Percentiles rank a stretch among this genome's conserved stretches.
phyloP scores from a whole-genome alignment of 2,797 vertebrate genomes.

The Cuculus canorus region DNA sequence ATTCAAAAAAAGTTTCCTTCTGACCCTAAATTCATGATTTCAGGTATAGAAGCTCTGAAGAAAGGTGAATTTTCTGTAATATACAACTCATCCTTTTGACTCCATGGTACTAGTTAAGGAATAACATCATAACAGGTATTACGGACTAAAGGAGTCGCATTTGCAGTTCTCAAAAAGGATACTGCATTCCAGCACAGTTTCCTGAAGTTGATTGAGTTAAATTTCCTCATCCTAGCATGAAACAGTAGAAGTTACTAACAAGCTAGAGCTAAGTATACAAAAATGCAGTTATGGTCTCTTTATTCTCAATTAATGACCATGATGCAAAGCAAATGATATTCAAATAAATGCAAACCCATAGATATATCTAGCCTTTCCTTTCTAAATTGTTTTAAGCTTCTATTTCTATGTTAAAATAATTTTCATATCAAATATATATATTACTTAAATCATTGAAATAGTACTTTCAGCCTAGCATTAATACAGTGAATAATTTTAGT shows the following conservation, averaged over 20 bases:
- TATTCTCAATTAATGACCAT: background rate
- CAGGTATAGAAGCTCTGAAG: background rate
- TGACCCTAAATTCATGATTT: background rate
- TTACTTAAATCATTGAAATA: background rate
- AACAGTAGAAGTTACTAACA: background rate
- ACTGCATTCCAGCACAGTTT: background rate
- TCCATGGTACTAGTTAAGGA: background rate
- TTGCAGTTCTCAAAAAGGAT: background rate
- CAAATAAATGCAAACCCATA: background rate
- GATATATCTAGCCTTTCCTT: background rate
- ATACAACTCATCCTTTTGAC: background rate
- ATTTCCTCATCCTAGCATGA: background rate
- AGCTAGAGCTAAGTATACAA: background rate
- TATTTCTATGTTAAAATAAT: background rate
- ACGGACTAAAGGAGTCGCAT: background rate
- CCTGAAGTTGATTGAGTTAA: background rate
- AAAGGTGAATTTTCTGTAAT: background rate
- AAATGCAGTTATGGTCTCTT: background rate
- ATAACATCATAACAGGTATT: background rate
- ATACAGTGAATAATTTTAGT: background rate
- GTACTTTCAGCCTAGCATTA: background rate
- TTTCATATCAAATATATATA: background rate
- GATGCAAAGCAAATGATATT: background rate
- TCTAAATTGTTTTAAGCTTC: background rate
- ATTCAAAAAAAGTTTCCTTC: background rate